Base-by-base conservation (phyloP, 2,113 vertebrate species). In the Psophia crepitans region DNA sequence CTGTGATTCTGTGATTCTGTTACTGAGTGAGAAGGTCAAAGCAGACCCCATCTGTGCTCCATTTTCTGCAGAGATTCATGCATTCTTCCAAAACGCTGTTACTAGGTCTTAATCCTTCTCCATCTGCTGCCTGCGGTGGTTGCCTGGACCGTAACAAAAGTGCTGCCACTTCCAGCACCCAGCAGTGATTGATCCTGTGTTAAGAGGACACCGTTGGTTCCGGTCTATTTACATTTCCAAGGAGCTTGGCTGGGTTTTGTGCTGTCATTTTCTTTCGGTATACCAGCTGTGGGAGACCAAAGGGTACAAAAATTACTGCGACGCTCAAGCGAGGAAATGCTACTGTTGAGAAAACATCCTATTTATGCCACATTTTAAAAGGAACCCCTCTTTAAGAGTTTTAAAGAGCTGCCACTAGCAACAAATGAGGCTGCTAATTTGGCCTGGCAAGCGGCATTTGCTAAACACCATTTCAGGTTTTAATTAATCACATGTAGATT, bases 301-400 rank as follows among this genome's bases (percentile, higher is more conserved):
- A 96, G 94, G 89, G 80, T 88, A 92, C 73, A 91, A 92, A 96
- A 95, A 96, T 91, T 89, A 87, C 84, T 60, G 90, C 3, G 2
- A 61, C 6, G 26, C 60, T 93, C 46, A 48, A 89, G 95, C 43
- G 6, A 95, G 93, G 87, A 96, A 96, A 93, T 90, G 95, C 90
- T 89, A 56, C 88, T 93, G 95, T 96, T 95, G 94, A 95, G 89
- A 94, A 94, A 97, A 95, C 95, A 96, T 90, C 95, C 95, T 97
- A 93, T 95, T 96, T 96, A 95, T 92, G 88, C 88, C 88, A 75
- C 73, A 49, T 93, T 97, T 94, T 90, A 93, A 93, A 95, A 93
- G 92, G 57, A 96, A 26, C 60, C 60, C 48, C 8, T 94, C 86
- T 93, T 87, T 58, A 95, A 74, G 93, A 54, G 75, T 90, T 93